Evolutionary conservation across 2,888 invertebrate genomes (phyloP), one percentile per base, ranked within the genome.

Genomic region (Stenichneumon culpator): DNA sequence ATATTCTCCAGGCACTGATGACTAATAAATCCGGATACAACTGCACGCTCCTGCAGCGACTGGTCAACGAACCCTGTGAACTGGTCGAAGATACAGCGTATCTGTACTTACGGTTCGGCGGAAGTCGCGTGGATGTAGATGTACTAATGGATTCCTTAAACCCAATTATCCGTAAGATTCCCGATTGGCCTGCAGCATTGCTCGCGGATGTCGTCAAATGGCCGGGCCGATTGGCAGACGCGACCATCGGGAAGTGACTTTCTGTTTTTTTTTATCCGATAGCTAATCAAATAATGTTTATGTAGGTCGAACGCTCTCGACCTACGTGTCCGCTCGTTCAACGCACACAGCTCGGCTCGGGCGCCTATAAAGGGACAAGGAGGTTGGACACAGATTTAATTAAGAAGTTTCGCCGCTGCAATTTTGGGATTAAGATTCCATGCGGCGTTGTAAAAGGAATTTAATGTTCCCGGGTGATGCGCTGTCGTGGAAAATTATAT

Each of bases 11-110:
- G 69, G 44, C 70, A 19, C 75, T 28, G 57, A 63, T n/a, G 63
- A 77, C 80, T 80, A 77, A 84, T 84, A 68, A 72, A 84, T 77
- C 39, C 39, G 67, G 65, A 16, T 47, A 54, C 25, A 14, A 57
- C 50, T 72, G 72, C 75, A 65, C 69, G 54, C 4, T 63, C 65
- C 44, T n/a, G 69, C 32, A 52, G 65, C 70, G 22, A 16, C n/a
- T 63, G 63, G 63, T 32, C 63, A 63, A 63, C 63, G 63, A 63
- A 25, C 63, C 32, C 32, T 32, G 6, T 32, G 28, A 63, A 63
- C n/a, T n/a, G 63, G 7, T 54, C 52, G 52, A 7, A 54, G 19
- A 19, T 19, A 2, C 14, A 16, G 44, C 16, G 44, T 47, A 47
- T 47, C 44, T 1, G 14, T 16, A 47, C 0, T 0, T 47, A 16